These are phyloP conservation scores for Ictalurus punctatus DNA, from an alignment of 2,113 vertebrate genomes.

Conservation along the genomic window DNA sequence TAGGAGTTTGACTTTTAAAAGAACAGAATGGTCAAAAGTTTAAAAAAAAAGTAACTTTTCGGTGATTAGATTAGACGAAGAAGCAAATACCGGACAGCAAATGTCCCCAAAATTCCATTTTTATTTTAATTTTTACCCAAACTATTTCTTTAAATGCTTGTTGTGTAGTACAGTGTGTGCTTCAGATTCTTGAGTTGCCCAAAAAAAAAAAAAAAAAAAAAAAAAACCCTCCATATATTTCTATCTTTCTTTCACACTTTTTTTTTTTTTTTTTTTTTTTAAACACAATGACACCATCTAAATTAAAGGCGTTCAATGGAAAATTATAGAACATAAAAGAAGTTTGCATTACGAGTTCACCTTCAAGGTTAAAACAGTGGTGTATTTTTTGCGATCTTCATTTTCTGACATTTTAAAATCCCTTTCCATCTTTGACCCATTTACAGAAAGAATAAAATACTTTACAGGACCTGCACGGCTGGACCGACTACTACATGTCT, in stretches of 20 bases:
- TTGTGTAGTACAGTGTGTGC: not conserved
- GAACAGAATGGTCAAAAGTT: too few relatives aligned
- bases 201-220: not conserved
- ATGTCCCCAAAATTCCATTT: too few relatives aligned
- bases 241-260: too few relatives aligned
- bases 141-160: not conserved
- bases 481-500: not conserved
- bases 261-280: too few relatives aligned
- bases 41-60: not conserved
- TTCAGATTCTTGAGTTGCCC: not conserved
- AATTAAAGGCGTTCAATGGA: not conserved
- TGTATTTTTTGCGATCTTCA: not conserved
- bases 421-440: not conserved
- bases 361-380: too few relatives aligned
- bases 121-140: not conserved
- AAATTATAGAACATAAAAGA: not conserved
- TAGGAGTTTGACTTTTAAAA: not conserved
- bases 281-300: not conserved
- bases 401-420: not conserved
- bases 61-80: not conserved
- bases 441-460: not conserved
- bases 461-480: not conserved
- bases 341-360: not conserved
- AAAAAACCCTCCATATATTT: too few relatives aligned
- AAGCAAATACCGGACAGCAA: too few relatives aligned